Conservation (phyloP, 2,113 vertebrate species). For the Hippocampus comes region DNA sequence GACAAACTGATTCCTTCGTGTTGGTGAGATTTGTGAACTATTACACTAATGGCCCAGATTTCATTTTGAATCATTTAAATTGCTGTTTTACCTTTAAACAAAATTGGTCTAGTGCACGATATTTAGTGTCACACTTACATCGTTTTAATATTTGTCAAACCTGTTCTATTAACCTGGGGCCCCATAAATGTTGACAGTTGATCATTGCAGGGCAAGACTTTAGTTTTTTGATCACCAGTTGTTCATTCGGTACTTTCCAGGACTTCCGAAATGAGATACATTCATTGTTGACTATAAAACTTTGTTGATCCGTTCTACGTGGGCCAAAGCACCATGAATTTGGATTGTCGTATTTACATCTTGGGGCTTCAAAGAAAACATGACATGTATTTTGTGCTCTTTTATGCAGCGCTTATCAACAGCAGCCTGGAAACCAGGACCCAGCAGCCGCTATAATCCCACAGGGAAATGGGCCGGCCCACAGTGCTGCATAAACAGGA, state of each 20-base stretch:
- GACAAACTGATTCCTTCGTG: no score
- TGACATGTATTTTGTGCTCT: slow-evolving; percentile 9
- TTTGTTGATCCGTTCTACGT: neutral
- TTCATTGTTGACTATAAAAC: neutral
- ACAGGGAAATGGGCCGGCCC: slow-evolving; percentile 16
- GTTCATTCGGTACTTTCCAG: neutral
- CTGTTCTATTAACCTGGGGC: neutral
- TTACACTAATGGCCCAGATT: no score
- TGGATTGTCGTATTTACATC: neutral
- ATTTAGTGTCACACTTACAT: no score
- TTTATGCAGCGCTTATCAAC: slow-evolving; percentile 42
- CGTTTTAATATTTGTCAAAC: neutral
- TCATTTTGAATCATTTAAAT: no score
- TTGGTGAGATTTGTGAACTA: no score
- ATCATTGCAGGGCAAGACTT: neutral
- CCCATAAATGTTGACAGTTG: neutral
- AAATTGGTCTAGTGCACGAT: no score
- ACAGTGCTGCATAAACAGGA: slow-evolving; percentile 45
- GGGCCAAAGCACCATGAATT: neutral
- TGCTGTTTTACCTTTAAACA: no score
- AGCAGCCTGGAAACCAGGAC: slow-evolving; percentile 38
- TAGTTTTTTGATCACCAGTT: neutral
- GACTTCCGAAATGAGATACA: neutral
- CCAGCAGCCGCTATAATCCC: slow-evolving; percentile 32
- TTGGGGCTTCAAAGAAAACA: neutral